Evolutionary conservation across 2,797 vertebrate species (phyloP).

Genomic region (Microctenopoma steveboyesi): DNA sequence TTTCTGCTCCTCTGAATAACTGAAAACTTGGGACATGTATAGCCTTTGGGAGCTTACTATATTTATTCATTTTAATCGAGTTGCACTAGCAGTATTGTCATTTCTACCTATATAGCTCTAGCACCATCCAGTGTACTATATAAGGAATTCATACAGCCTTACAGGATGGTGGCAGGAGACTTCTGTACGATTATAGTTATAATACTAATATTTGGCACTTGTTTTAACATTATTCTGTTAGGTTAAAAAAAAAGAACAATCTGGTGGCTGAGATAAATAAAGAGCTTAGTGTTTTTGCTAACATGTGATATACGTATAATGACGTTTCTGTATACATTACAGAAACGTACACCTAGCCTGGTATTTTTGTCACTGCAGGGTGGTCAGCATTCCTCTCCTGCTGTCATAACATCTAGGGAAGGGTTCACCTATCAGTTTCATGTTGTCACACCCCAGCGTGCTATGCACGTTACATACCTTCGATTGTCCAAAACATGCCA

Average conservation of each 20-base stretch:
- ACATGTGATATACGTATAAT: not conserved
- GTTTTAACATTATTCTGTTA: not conserved
- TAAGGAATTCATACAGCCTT: not conserved
- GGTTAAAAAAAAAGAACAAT: not conserved
- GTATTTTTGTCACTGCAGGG: slow-evolving; percentile 1
- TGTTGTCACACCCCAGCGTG: slow-evolving; percentile 63
- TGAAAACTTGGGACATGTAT: slow-evolving; percentile 1
- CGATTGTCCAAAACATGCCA: slow-evolving; percentile 32
- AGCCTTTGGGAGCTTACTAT: slow-evolving; percentile 3
- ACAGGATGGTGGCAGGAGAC: not conserved
- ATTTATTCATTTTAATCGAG: slow-evolving; percentile 10
- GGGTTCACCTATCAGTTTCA: slow-evolving; percentile 34
- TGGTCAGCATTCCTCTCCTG: slow-evolving; percentile 56
- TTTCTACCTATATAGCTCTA: slow-evolving; percentile 15
- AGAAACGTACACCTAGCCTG: not conserved
- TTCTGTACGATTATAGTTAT: not conserved
- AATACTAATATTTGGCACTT: not conserved
- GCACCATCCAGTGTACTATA: slow-evolving; percentile 40
- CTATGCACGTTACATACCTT: slow-evolving; percentile 68
- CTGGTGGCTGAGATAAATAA: not conserved
- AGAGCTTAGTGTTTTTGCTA: not conserved
- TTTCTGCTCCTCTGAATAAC: slow-evolving; percentile 12
- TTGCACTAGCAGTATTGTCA: slow-evolving; percentile 10
- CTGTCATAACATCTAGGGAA: slow-evolving; percentile 17
- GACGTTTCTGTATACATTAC: not conserved